Evolutionary conservation across 2,113 vertebrate species (phyloP).

Genomic region (Phoxinus phoxinus): DNA sequence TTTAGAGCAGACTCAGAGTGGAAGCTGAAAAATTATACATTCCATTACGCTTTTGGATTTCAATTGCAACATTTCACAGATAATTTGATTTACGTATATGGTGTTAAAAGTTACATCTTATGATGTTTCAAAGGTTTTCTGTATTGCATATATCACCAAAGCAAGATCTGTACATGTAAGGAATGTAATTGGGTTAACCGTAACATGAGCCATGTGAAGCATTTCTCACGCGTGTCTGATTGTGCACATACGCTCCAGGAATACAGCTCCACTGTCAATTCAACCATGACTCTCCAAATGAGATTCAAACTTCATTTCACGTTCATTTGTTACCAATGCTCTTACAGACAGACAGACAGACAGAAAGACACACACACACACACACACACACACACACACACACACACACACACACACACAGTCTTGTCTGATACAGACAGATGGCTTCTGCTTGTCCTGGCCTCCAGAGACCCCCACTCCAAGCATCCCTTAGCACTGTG

Average conservation of each 20-base stretch:
- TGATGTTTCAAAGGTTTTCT: not conserved
- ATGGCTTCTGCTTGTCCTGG: slow-evolving; percentile 26
- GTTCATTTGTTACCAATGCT: not conserved
- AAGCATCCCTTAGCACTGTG: not conserved
- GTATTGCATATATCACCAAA: not conserved
- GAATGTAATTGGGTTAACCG: not conserved
- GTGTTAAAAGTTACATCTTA: not conserved
- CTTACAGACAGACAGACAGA: not conserved
- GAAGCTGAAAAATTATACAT: not conserved
- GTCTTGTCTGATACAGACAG: slow-evolving; percentile 3
- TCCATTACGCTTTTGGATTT: not conserved
- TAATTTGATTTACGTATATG: not conserved
- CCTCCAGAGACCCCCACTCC: not conserved
- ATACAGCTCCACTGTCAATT: slow-evolving; percentile 5
- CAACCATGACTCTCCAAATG: not conserved
- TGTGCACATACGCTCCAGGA: not conserved
- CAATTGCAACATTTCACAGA: not conserved
- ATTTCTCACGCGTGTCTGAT: not conserved
- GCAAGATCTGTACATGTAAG: not conserved
- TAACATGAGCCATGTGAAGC: slow-evolving; percentile 1
- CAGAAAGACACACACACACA: not conserved
- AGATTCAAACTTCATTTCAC: not conserved
- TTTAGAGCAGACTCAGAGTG: not conserved
- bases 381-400: not conserved
- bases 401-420: too few species aligned